Conservation (phyloP, 2,797 vertebrate species). For the Ispidina picta region DNA sequence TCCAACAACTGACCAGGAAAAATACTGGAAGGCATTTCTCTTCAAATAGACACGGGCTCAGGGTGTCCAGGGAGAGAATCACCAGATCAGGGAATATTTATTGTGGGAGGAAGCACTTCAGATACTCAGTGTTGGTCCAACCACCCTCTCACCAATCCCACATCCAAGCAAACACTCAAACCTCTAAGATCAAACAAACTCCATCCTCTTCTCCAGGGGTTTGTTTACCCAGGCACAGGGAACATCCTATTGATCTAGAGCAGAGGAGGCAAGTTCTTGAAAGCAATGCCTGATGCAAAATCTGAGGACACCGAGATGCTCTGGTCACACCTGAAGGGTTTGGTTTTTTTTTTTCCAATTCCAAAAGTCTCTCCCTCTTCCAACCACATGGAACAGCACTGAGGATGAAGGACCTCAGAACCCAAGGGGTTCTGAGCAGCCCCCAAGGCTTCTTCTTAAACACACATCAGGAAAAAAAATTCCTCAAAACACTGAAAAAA, state of each 20-base stretch:
- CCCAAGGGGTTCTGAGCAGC: background rate
- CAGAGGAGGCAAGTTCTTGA: background rate
- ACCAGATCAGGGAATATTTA: background rate
- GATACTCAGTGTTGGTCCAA: background rate
- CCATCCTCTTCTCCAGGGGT: background rate
- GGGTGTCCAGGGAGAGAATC: background rate
- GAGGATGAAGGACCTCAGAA: background rate
- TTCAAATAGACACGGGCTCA: background rate
- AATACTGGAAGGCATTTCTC: slow-evolving; percentile 25
- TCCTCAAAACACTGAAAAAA: background rate
- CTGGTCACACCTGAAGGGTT: background rate
- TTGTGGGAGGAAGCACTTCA: background rate
- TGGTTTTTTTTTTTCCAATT: too few species aligned
- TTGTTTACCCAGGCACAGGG: background rate
- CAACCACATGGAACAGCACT: accelerated
- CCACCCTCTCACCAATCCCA: background rate
- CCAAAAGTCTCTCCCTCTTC: too few species aligned
- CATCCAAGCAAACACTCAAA: background rate
- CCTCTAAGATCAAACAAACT: background rate
- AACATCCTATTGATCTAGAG: background rate
- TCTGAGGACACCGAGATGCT: background rate
- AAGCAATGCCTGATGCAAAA: background rate
- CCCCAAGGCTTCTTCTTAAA: background rate
- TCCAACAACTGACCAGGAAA: slow-evolving; percentile 55
- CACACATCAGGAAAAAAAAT: background rate